Base-by-base conservation (phyloP, 2,113 vertebrate species). In the Pyrgilauda ruficollis region DNA sequence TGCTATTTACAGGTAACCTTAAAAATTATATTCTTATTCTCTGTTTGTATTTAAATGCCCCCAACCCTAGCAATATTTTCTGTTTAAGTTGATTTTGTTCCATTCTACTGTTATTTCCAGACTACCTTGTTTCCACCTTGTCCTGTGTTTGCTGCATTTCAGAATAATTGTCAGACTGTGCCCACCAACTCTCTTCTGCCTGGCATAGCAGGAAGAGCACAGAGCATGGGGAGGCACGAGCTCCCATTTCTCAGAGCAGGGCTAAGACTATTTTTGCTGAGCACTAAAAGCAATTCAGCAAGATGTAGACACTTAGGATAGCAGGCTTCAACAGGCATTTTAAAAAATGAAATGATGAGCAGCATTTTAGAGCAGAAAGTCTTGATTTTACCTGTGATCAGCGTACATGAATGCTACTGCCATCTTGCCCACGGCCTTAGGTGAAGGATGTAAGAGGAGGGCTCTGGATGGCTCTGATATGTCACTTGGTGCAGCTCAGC, bases 141-240 rank as follows among this genome's bases (percentile, higher is more conserved):
- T 61, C 31, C 11, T 68, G 30, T 35, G 27, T 46, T 74, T 90
- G 59, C 37, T 74, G 17, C 10, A 17, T 49, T 41, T 41, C 41
- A 41, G 41, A 41, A 53, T 53, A 10, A 6, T 9, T 61, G 20
- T 39, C 37, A 62, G 10, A 11, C 10, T 58, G 24, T n/a, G 21
- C 13, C 13, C 28, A 81, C 23, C 16, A 66, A 47, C 9, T 68
- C 28, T 10, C 2, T 56, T 28, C 15, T 21, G 11, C 31, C n/a
- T 41, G 26, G 12, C 78, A 26, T 15, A 91, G 23, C 53, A 72
- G 62, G 22, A 76, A 27, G 41, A 64, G 33, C 27, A 28, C 7
- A 64, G 37, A 69, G 2, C 43, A 21, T 9, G 4, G 62, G 9
- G 17, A 67, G 5, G 43, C 31, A 11, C 0, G 1, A 43, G 53